Conservation (phyloP, 2,888 invertebrate genomes). For the Syrista parreyssii region DNA sequence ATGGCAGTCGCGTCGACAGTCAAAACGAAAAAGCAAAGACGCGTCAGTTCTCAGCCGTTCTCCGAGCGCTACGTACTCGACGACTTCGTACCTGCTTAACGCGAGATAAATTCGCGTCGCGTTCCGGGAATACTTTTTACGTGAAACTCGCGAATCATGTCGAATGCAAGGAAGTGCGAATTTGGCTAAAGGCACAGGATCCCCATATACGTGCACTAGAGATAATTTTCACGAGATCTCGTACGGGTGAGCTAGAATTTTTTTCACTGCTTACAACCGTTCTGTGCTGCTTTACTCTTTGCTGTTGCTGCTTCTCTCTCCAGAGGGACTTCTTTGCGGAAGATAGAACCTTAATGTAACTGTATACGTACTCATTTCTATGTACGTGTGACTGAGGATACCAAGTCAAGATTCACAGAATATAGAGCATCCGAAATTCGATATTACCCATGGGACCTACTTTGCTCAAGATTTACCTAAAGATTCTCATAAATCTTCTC, state of each 20-base stretch:
- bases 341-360: not conserved
- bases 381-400: not conserved
- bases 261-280: not conserved
- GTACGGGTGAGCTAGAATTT: not conserved
- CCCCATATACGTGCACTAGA: conserved; percentile 3
- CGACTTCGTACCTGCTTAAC: not conserved
- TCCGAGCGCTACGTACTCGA: conserved; percentile 23
- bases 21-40: conserved; percentile 22
- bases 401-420: not conserved
- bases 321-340: not conserved
- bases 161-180: conserved; percentile 43
- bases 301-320: not conserved
- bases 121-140: not conserved
- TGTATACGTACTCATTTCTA: not conserved
- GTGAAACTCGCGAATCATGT: conserved; percentile 32
- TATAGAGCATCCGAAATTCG: not conserved
- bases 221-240: conserved; percentile 3
- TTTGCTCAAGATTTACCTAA: not conserved
- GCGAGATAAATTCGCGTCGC: not conserved
- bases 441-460: not conserved
- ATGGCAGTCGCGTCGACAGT: conserved; percentile 21
- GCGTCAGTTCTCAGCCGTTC: conserved; percentile 50
- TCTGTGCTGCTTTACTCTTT: not conserved
- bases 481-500: not conserved
- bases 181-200: conserved; percentile 32